Conservation (phyloP, 2,797 vertebrate species). For the Antrozous pallidus region DNA sequence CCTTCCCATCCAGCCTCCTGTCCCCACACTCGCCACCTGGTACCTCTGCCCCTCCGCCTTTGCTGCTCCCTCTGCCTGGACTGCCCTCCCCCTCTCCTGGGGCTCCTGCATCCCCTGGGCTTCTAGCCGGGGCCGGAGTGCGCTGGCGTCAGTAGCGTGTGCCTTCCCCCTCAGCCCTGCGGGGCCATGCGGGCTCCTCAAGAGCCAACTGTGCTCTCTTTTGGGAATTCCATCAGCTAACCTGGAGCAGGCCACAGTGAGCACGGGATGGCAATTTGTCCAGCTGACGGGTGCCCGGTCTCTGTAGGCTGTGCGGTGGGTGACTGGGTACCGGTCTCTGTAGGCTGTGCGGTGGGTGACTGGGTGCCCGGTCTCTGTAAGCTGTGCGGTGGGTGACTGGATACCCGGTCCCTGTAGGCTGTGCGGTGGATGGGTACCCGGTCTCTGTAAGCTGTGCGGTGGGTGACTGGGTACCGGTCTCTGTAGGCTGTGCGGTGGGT, state of each 20-base stretch:
- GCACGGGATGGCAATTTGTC: background rate
- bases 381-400: too few species aligned
- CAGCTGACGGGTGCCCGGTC: background rate
- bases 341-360: too few species aligned
- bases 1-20: background rate
- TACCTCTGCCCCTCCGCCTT: background rate
- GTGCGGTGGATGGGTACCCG: too few species aligned
- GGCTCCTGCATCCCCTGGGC: background rate
- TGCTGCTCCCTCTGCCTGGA: background rate
- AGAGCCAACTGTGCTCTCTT: background rate
- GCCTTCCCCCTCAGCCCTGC: background rate
- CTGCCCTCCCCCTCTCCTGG: background rate
- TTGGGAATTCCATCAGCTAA: slow-evolving; percentile 3
- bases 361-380: too few species aligned
- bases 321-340: too few species aligned
- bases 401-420: too few species aligned
- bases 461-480: too few species aligned
- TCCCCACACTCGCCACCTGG: accelerated
- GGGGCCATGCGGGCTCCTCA: background rate
- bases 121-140: background rate
- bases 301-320: background rate
- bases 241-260: background rate
- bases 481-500: too few species aligned
- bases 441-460: too few species aligned
- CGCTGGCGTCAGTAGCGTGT: background rate